phyloP scores from a whole-genome alignment of 64 coral and sea anemone species.

The Dendronephthya gigantea region DNA sequence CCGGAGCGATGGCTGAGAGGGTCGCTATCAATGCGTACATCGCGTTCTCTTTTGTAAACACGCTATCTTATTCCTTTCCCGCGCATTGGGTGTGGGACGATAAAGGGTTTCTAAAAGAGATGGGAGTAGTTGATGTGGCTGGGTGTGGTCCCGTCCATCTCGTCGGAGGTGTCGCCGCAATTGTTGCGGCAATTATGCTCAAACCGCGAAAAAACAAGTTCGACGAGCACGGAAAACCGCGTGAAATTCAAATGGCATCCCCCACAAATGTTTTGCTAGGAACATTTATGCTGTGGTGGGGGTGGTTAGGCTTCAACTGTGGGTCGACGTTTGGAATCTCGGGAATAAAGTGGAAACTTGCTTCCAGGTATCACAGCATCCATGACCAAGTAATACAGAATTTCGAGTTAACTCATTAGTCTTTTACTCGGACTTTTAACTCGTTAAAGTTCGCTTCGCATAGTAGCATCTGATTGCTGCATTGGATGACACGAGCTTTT shows the following conservation, averaged over 20 bases:
- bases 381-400: not conserved
- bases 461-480: too few species aligned
- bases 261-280: not conserved
- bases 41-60: not conserved
- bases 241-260: not conserved
- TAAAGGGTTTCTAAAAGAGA: not conserved
- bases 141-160: slow-evolving; percentile 1
- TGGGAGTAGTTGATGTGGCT: not conserved
- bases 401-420: too few species aligned
- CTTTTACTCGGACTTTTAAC: too few species aligned
- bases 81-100: not conserved
- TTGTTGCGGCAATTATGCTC: not conserved
- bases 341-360: not conserved
- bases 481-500: too few species aligned
- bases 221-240: not conserved
- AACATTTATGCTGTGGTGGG: slow-evolving; percentile 4
- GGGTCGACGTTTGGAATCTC: not conserved
- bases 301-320: slow-evolving; percentile 1
- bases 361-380: slow-evolving; percentile 7
- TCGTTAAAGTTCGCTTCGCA: too few species aligned
- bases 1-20: not conserved
- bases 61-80: not conserved
- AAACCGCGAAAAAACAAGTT: not conserved
- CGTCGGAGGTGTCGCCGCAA: not conserved
- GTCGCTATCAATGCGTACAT: not conserved